These are phyloP conservation scores for Zaprionus ghesquierei DNA, from an alignment of 1,140 invertebrate species.

Conservation along the genomic window DNA sequence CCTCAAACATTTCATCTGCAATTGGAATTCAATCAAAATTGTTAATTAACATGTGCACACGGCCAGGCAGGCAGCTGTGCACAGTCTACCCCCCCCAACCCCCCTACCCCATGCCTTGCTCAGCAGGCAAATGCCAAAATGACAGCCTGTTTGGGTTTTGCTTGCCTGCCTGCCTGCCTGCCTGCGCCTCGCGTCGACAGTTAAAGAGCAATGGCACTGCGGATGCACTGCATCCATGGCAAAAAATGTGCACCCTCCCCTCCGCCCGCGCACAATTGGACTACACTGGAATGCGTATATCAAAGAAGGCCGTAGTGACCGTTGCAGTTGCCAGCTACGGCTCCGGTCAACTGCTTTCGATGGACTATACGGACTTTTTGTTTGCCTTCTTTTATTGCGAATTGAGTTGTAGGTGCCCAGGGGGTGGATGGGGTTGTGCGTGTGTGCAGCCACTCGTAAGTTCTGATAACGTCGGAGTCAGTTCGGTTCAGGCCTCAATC, in stretches of 20 bases:
- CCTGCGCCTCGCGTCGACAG: slow-evolving; percentile 35
- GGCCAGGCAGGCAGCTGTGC: no score
- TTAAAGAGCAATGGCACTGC: slow-evolving; percentile 44
- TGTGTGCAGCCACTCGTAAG: slow-evolving; percentile 3
- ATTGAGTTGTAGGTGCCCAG: slow-evolving; percentile 20
- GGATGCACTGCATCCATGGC: background rate
- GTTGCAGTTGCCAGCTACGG: slow-evolving; percentile 5
- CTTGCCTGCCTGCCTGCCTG: no score
- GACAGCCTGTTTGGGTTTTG: no score
- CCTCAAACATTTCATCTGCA: slow-evolving; percentile 51
- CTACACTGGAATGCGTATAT: slow-evolving; percentile 39
- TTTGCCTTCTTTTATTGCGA: background rate
- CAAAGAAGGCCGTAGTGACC: slow-evolving; percentile 29
- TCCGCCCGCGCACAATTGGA: background rate
- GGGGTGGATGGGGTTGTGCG: background rate
- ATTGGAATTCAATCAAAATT: slow-evolving; percentile 68
- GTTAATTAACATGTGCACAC: slow-evolving; percentile 64
- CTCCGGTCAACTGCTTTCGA: background rate
- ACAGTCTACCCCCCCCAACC: no score
- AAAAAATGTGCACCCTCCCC: background rate
- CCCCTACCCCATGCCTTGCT: no score
- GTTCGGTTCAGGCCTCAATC: background rate
- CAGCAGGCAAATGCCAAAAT: slow-evolving; percentile 1
- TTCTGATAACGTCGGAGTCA: background rate
- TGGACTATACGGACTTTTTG: background rate